A percentile compares a stretch with the other conserved stretches of the same genome.
These are phyloP conservation scores for Marisa cornuarietis DNA, from an alignment of 1,140 invertebrate species.

Conservation along the genomic window DNA sequence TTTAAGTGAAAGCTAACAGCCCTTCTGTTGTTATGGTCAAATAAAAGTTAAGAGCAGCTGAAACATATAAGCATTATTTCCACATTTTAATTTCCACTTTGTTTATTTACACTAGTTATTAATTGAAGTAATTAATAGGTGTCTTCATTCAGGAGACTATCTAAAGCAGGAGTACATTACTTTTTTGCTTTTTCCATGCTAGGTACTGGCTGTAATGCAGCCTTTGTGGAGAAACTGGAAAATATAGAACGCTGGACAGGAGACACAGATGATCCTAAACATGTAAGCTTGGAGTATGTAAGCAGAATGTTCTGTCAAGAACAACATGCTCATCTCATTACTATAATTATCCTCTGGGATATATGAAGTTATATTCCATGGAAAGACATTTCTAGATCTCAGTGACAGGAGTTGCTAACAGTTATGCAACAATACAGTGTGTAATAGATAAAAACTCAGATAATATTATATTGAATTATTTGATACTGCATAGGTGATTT, in stretches of 20 bases:
- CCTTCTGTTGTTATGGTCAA: too few species aligned
- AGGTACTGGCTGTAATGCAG: conserved; percentile 95
- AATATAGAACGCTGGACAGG: conserved; percentile 70
- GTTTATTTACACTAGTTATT: too few species aligned
- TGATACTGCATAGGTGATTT: too few species aligned
- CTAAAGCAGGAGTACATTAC: too few species aligned
- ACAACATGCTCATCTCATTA: not conserved
- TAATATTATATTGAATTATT: not conserved
- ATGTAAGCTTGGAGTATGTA: conserved; percentile 15
- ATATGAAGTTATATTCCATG: not conserved
- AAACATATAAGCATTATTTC: too few species aligned
- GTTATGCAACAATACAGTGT: too few species aligned
- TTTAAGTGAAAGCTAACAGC: too few species aligned
- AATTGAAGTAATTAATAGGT: too few species aligned
- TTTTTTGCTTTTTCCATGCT: not conserved
- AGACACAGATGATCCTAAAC: conserved; percentile 32
- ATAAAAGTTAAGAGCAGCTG: too few species aligned
- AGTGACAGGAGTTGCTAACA: not conserved
- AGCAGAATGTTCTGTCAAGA: not conserved
- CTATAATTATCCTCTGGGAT: not conserved
- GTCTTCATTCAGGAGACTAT: too few species aligned
- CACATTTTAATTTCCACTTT: too few species aligned
- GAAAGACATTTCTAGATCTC: too few species aligned
- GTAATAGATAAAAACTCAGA: not conserved
- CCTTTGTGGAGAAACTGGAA: conserved; percentile 89